Conservation (phyloP, 2,113 vertebrate genomes). For the Apistogramma diplotaenia region DNA sequence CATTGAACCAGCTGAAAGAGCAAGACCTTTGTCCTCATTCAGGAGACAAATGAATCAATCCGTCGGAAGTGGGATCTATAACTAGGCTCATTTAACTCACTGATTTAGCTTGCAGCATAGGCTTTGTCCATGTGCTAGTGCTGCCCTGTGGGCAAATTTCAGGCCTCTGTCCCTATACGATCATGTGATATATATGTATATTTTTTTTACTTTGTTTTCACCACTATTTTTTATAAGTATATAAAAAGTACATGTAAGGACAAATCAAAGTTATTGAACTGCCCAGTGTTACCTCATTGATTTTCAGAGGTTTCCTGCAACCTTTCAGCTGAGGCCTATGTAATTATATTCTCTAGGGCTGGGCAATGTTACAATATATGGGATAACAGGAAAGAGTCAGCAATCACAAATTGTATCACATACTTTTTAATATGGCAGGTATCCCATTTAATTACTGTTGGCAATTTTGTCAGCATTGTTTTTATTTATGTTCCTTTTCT, state of each 20-base stretch:
- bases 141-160: neutral
- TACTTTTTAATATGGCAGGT: neutral
- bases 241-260: neutral
- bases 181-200: neutral
- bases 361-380: neutral
- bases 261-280: neutral
- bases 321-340: neutral
- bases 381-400: neutral
- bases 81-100: neutral
- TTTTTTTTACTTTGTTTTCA: neutral
- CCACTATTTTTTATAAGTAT: neutral
- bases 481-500: neutral
- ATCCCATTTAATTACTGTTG: neutral
- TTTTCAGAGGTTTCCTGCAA: slow-evolving; percentile 13
- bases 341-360: neutral
- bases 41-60: slow-evolving; percentile 57
- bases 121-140: neutral
- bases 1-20: slow-evolving; percentile 58
- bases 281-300: neutral
- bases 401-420: neutral
- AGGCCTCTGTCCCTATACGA: neutral
- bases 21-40: slow-evolving; percentile 49
- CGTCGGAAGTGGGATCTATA: slow-evolving; percentile 52
- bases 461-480: neutral
- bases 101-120: neutral